Base-by-base conservation (phyloP, 2,888 invertebrate genomes). In the Orchesellides sinensis region DNA sequence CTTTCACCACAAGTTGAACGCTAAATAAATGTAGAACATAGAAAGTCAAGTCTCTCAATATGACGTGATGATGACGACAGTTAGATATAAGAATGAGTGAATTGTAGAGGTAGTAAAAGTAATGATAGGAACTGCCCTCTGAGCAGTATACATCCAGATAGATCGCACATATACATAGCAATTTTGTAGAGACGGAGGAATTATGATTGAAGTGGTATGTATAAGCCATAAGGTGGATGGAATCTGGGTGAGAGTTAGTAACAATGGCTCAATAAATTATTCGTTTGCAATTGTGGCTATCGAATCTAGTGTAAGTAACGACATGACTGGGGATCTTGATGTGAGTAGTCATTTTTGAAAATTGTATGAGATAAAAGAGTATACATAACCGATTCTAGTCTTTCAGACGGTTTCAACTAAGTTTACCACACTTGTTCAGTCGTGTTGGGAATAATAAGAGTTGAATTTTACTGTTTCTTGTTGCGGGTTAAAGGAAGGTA, bases 261-360 rank as follows among this genome's bases (percentile, higher is more conserved):
- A 61, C 61, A 61, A 61, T 61, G 29, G 32, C 61, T 61, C 32
- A 61, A 61, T 61, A 61, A 61, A 61, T 61, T 61, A 61, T 61
- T 61, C 61, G 10, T 61, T 4, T 17, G 32, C 25, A 54, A 54
- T 54, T n/a, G n/a, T n/a, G 25, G 54, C 61, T 10, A 32, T 61
- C 17, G 32, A 61, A 61, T 19, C 29, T 54, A n/a, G 61, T 61
- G 29, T 61, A 61, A 61, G 61, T 61, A 61, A 61, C 27, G 56
- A 56, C 27, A 56, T 56, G 17, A 14, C 27, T 56, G 10, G 23
- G 27, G 25, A 21, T 32, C 17, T 8, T 61, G 32, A 61, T 61
- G 23, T 21, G 61, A 32, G 61, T 52, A 32, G 61, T 32, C 19
- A 56, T 56, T 56, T 25, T 40, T 23, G 54, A 23, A 25, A 40